Conservation (phyloP, 1,140 invertebrate genomes). For the Aphis craccivora region DNA sequence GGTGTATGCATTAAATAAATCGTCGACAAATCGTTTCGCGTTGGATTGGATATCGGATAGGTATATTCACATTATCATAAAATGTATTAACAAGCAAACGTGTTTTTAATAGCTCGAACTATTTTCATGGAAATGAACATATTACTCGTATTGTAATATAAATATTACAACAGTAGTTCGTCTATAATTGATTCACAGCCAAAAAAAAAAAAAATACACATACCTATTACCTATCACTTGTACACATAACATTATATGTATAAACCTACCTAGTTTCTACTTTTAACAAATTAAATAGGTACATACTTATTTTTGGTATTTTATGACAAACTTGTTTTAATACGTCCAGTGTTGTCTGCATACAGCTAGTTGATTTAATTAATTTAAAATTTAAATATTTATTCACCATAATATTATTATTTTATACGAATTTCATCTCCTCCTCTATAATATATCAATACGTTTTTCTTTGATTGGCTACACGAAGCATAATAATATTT, state of each 20-base stretch:
- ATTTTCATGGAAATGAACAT: constrained; percentile 19
- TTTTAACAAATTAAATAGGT: constrained; percentile 7
- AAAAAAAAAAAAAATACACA: not conserved
- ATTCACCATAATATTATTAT: not conserved
- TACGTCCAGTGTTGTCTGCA: not conserved
- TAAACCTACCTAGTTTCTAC: not conserved
- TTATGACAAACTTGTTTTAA: constrained; percentile 12
- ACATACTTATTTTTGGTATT: constrained; percentile 1
- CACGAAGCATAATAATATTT: not conserved
- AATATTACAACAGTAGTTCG: constrained; percentile 23
- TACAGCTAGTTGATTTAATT: not conserved
- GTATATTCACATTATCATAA: constrained; percentile 16
- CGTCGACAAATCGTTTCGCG: constrained; percentile 35
- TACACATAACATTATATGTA: not conserved
- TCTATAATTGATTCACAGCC: constrained; percentile 18
- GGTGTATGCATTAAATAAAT: not conserved
- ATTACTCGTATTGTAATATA: not conserved
- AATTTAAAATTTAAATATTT: constrained; percentile 4
- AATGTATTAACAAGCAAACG: constrained; percentile 47
- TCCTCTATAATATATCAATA: not conserved
- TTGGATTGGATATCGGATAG: not conserved
- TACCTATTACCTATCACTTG: not conserved
- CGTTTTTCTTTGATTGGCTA: not conserved
- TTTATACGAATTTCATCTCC: not conserved
- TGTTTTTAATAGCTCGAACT: constrained; percentile 31